Evolutionary conservation across 2,797 vertebrate genomes (phyloP).

Genomic region (Sylvia borin): DNA sequence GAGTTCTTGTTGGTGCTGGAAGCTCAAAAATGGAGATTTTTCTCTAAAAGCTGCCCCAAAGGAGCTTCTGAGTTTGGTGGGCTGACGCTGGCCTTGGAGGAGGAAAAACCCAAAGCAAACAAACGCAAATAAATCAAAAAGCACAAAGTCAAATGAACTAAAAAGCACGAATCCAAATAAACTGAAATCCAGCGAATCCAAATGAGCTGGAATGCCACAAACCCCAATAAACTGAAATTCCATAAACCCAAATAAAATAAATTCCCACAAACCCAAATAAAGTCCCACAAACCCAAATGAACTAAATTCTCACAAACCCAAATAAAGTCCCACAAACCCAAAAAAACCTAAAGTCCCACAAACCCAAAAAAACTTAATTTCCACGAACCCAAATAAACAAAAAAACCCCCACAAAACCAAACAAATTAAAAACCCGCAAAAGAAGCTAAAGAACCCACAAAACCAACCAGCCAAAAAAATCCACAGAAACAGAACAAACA

Average conservation of each 20-base stretch:
- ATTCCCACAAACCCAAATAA: neutral
- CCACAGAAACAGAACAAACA: neutral
- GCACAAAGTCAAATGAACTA: neutral
- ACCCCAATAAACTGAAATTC: neutral
- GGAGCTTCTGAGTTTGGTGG: neutral
- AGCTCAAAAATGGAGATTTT: fast-evolving
- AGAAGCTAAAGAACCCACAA: too few relatives aligned
- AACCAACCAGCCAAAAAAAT: too few relatives aligned
- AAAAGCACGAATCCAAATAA: neutral
- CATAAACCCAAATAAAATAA: neutral
- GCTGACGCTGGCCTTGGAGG: fast-evolving
- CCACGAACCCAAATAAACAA: too few relatives aligned
- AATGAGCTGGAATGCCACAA: neutral
- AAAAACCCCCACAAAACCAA: too few relatives aligned
- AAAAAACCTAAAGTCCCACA: too few relatives aligned
- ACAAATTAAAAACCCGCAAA: too few relatives aligned
- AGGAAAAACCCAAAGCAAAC: neutral
- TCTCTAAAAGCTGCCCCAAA: fast-evolving
- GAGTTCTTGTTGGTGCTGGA: neutral
- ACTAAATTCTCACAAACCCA: neutral
- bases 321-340: too few relatives aligned
- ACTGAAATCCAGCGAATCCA: too few relatives aligned
- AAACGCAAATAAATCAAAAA: too few relatives aligned
- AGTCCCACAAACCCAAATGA: too few relatives aligned
- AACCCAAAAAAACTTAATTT: too few relatives aligned